Conservation (phyloP, 2,888 invertebrate genomes). For the Teinopalpus imperialis region DNA sequence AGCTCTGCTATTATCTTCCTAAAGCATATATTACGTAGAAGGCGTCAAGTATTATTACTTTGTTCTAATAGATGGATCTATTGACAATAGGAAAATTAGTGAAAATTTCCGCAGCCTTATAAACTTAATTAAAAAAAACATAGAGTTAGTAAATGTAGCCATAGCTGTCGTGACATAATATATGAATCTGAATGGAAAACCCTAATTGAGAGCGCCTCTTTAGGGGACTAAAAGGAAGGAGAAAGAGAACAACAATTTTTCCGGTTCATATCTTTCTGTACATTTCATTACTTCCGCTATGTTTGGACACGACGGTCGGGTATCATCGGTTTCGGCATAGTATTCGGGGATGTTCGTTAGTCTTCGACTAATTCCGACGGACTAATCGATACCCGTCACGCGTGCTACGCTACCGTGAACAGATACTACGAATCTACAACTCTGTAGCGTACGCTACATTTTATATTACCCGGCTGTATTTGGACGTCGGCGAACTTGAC, state of each 20-base stretch:
- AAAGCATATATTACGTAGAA: no score
- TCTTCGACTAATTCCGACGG: slow-evolving; percentile 51
- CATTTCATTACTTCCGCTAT: slow-evolving; percentile 80
- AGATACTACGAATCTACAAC: slow-evolving; percentile 66
- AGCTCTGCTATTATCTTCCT: slow-evolving; percentile 9
- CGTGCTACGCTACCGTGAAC: slow-evolving; percentile 51
- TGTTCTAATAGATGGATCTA: neutral
- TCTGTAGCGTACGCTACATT: slow-evolving; percentile 64
- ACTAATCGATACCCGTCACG: slow-evolving; percentile 73
- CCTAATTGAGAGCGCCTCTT: slow-evolving; percentile 35
- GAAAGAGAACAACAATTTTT: slow-evolving; percentile 77
- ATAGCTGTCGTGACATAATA: no score
- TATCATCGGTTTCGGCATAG: slow-evolving; percentile 49
- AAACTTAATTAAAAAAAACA: no score
- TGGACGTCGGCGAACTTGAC: slow-evolving; percentile 51
- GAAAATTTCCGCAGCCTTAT: no score
- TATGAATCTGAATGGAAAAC: slow-evolving; percentile 20
- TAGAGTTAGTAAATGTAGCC: no score
- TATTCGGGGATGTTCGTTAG: slow-evolving; percentile 50
- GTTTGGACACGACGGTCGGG: slow-evolving; percentile 59
- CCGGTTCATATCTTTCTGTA: slow-evolving; percentile 79
- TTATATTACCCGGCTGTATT: slow-evolving; percentile 43
- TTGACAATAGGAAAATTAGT: neutral
- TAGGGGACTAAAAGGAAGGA: slow-evolving; percentile 64
- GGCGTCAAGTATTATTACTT: neutral